Evolutionary conservation across 1,140 invertebrate genomes (phyloP), one percentile per base, ranked within the genome.

Genomic region (Brachionus sp.): DNA sequence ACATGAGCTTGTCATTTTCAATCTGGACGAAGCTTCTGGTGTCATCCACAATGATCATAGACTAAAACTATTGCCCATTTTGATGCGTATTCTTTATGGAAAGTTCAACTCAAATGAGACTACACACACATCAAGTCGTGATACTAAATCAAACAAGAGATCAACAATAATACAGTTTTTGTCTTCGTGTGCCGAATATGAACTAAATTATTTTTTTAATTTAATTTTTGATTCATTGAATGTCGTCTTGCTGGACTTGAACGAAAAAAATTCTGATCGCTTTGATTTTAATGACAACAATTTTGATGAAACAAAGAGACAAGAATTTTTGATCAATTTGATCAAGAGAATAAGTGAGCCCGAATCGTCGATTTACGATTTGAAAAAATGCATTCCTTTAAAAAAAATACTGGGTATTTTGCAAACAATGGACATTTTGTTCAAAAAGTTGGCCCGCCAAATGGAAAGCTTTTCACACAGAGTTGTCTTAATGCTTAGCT

Each of bases 1-100:
- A 88, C 92, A 92, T 84, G 94, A 95, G 88, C 86, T 97, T 0
- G 91, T 92, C 0, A 89, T 92, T 7, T 95, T 97, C 86, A 92
- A 92, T 86, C 91, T 96, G 5, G 92, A 93, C 84, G 90, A 90
- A 83, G 92, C 93, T 29, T 92, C 91, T 77, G 90, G 92, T 73
- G 87, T 90, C 29, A 90, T 95, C n/a, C 90, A 91, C 64, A 86
- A 89, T 0, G 92, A 94, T 64, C 93, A 97, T 87, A 91, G 95
- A 83, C 87, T 90, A 29, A 91, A 92, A 84, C 87, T 96, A 0
- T 91, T 97, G 83, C 93, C 94, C 0, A 90, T 95, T 66, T 88
- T 97, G 7, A 91, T 97, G 87, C 92, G 94, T 86, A 93, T 97
- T 83, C 89, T 96, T 1, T 96, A 94, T 87, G 94, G 94, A 5